Evolutionary conservation across 2,797 vertebrate species (phyloP), one percentile per base, ranked within the genome.

Genomic region (Rhincodon typus): DNA sequence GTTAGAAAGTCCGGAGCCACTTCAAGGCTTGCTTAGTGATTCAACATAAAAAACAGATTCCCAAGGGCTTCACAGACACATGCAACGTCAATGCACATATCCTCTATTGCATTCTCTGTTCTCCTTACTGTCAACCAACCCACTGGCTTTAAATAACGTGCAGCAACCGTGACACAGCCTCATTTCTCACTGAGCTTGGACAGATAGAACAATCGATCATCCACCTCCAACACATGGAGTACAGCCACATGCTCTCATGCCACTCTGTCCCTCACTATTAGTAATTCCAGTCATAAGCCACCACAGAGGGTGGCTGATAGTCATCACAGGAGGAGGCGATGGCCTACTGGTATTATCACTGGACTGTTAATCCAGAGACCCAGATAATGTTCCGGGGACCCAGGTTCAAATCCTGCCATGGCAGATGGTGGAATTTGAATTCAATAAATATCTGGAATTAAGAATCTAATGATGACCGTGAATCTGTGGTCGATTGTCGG

Each of bases 111-210:
- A 96, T 97, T 97, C 97, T 97, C 97, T 53, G 96, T 96, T 96
- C 96, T 97, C 97, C 97, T 97, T 90, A 86, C 95, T 96, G 97
- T 96, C 97, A 96, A 95, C 96, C 96, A 96, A 57, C 96, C 87
- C 96, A 96, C 96, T 96, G 96, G 96, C 96, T 97, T 95, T 94
- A 96, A 96, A 77, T 57, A 13, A 66, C n/a, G 77, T 96, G 96
- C 74, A 88, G 77, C 27, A 0, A 27, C 72, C 95, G 96, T 96
- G 96, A 96, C 96, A 96, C 97, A 96, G 96, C 96, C 98, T 98
- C 98, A 98, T 98, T 97, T 97, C 97, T 98, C 98, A 98, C 96
- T 96, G 97, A 98, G 98, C 97, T 98, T 97, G 98, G 97, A 97
- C 97, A 97, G 97, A 97, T 97, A 96, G 97, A 97, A 98, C 97